Percentiles rank a stretch among this genome's conserved stretches.
These are phyloP conservation scores for Atrina japonica DNA, from an alignment of 2,888 invertebrate species.

Conservation along the genomic window DNA sequence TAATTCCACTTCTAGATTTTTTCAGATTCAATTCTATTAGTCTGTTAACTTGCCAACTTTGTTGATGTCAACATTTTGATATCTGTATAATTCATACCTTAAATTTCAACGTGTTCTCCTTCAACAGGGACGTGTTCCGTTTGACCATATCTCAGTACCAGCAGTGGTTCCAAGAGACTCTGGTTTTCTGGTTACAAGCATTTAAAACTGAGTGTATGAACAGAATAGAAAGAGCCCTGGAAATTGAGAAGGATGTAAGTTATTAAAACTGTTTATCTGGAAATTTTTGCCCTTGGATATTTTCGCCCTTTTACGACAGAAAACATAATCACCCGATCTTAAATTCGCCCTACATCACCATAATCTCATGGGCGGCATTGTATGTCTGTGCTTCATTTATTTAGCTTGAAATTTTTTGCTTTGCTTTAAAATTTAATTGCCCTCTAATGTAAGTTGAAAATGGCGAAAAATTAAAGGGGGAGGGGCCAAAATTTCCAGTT, in stretches of 20 bases:
- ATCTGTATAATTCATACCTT: neutral
- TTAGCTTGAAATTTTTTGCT: too few species aligned
- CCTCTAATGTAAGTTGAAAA: neutral
- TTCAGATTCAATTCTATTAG: neutral
- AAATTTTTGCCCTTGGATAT: too few species aligned
- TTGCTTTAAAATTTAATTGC: neutral
- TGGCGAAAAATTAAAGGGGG: neutral
- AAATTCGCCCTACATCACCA: too few species aligned
- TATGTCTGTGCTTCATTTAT: too few species aligned
- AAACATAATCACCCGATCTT: too few species aligned
- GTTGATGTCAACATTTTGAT: neutral
- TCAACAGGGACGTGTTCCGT: slow-evolving; percentile 72
- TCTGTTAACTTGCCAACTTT: neutral
- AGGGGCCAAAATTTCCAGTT: too few species aligned
- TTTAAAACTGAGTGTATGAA: slow-evolving; percentile 72
- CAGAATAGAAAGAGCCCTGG: slow-evolving; percentile 74
- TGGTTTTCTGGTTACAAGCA: slow-evolving; percentile 77
- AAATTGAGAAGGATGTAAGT: slow-evolving; percentile 77
- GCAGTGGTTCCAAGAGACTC: slow-evolving; percentile 74
- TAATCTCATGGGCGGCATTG: too few species aligned
- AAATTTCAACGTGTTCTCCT: slow-evolving; percentile 15
- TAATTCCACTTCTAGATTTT: neutral
- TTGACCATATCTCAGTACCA: slow-evolving; percentile 71
- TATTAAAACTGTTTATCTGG: too few species aligned
- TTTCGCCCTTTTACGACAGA: too few species aligned